These are phyloP conservation scores for Ophonus ardosiacus DNA, from an alignment of 2,888 invertebrate genomes.

Conservation along the genomic window DNA sequence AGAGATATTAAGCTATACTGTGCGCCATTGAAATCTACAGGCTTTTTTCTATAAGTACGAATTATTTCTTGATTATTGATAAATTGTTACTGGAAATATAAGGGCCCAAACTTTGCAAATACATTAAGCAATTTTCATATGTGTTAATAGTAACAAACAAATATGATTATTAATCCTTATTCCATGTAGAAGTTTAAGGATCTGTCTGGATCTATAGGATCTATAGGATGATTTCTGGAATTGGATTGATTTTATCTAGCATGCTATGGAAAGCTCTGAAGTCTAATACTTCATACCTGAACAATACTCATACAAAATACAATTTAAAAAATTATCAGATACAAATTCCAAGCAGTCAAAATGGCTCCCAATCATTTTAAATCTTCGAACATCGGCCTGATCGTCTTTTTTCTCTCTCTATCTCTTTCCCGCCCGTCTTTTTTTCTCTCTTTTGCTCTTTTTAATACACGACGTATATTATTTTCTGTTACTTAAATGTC, in stretches of 20 bases:
- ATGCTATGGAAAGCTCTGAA: background rate
- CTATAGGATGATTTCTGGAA: background rate
- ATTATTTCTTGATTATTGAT: background rate
- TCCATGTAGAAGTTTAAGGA: background rate
- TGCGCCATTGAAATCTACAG: background rate
- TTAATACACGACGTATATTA: constrained; percentile 49
- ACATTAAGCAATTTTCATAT: background rate
- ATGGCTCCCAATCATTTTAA: constrained; percentile 63
- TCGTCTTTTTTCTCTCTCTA: constrained; percentile 50
- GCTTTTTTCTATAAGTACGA: background rate
- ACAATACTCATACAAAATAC: constrained; percentile 62
- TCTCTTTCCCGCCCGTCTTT: constrained; percentile 46
- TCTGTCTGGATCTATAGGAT: background rate
- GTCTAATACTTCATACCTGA: constrained; percentile 31
- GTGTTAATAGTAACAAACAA: background rate
- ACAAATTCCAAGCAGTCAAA: constrained; percentile 61
- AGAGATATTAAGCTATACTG: background rate
- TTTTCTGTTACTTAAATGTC: constrained; percentile 58
- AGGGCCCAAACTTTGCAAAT: background rate
- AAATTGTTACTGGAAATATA: background rate
- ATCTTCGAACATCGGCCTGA: constrained; percentile 56
- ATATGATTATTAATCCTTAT: background rate
- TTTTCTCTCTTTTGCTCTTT: constrained; percentile 48
- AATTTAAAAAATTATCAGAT: constrained; percentile 63
- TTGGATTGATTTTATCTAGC: background rate